Evolutionary conservation across 2,797 vertebrate species (phyloP).

Genomic region (Gymnocypris eckloni): DNA sequence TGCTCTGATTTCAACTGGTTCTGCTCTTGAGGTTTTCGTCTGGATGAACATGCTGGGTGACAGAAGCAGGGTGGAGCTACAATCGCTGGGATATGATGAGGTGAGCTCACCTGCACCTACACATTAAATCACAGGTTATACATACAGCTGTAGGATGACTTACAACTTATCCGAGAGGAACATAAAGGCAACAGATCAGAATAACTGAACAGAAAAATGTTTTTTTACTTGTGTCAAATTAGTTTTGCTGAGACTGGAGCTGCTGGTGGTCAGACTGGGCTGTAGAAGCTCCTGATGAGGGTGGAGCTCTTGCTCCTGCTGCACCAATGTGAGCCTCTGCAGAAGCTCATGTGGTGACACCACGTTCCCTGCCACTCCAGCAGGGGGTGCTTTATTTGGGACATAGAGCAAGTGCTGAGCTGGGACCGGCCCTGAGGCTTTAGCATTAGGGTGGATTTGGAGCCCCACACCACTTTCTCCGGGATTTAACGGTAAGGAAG

Average conservation of each 20-base stretch:
- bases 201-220: background rate
- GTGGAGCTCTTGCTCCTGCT: slow-evolving; percentile 85
- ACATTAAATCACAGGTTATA: slow-evolving; percentile 2
- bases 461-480: slow-evolving; percentile 55
- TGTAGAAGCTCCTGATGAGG: slow-evolving; percentile 57
- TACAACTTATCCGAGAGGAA: background rate
- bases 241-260: slow-evolving; percentile 13
- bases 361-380: slow-evolving; percentile 68
- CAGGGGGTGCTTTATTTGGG: slow-evolving; percentile 63
- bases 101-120: slow-evolving; percentile 80
- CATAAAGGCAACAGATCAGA: background rate
- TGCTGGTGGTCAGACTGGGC: slow-evolving; percentile 20
- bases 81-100: slow-evolving; percentile 80
- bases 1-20: slow-evolving; percentile 66
- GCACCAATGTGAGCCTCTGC: slow-evolving; percentile 88
- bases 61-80: slow-evolving; percentile 81
- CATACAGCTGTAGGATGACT: background rate
- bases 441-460: slow-evolving; percentile 30
- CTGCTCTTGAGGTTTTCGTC: slow-evolving; percentile 66
- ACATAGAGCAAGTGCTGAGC: slow-evolving; percentile 75
- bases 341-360: slow-evolving; percentile 89
- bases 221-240: slow-evolving; percentile 32
- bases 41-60: slow-evolving; percentile 89
- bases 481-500: slow-evolving; percentile 44
- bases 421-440: slow-evolving; percentile 63